Base-by-base conservation (phyloP, 1,140 invertebrate species). In the Manduca sexta region DNA sequence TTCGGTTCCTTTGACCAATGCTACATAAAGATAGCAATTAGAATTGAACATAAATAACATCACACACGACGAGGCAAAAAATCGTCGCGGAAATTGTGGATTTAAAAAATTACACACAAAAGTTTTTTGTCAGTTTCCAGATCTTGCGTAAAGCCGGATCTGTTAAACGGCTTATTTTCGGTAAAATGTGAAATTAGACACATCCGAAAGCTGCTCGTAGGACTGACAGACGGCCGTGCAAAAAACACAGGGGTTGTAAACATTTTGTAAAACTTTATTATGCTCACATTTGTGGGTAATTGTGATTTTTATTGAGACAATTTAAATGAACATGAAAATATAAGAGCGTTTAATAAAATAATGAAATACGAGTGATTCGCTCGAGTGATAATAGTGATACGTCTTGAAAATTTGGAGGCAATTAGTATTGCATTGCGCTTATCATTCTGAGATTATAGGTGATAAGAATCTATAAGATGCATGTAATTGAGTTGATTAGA, bases 141-240 rank as follows among this genome's bases (percentile, higher is more conserved):
- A 30, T 29, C 21, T 43, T 30, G 21, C 41, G 41, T 43, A 30
- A 30, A 30, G 21, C 41, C 41, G 41, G 41, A 29, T 43, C 26
- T 30, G 26, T 29, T 41, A 43, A 43, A 43, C 41, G 26, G 41
- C 41, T 43, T 43, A 43, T 43, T 43, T 43, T 30, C 2, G 26
- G 41, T 12, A 30, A 43, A 43, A 43, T 30, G 21, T 18, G 21
- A 43, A 43, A 43, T 43, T 43, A 30, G 41, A 13, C 12, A 43
- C 41, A 43, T 43, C 41, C 41, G 41, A n/a, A n/a, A n/a, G n/a
- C 14, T 14, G 12, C n/a, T 14, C 12, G 21, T 43, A 41, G 39
- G 16, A 21, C 16, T 41, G 17, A 43, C 34, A 11, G 26, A 15
- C 41, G 41, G 41, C 12, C 26, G 18, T 30, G 41, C 41, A 43